Conservation (phyloP, 2,888 invertebrate species). For the Papilio elwesi region DNA sequence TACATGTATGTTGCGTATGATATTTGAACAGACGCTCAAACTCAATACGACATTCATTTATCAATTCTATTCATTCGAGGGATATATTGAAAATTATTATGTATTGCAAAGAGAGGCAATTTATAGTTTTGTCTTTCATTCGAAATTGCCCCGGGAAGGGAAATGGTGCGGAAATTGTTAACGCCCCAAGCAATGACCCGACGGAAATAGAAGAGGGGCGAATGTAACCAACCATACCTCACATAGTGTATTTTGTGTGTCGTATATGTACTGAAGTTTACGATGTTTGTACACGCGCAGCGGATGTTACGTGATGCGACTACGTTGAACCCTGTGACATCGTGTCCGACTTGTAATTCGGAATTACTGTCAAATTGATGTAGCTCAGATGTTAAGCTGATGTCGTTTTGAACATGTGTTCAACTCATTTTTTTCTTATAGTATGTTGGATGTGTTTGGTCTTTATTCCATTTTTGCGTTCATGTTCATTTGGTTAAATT, state of each 20-base stretch:
- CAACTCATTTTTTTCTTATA: background rate
- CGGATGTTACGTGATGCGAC: conserved; percentile 29
- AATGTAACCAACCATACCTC: conserved; percentile 32
- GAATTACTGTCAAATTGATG: conserved; percentile 26
- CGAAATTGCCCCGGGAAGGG: conserved; percentile 49
- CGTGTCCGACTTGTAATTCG: conserved; percentile 2
- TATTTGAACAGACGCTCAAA: background rate
- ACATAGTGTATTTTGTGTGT: conserved; percentile 33
- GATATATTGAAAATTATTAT: background rate
- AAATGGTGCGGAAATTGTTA: conserved; percentile 71
- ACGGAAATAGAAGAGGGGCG: conserved; percentile 68
- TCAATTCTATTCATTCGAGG: background rate
- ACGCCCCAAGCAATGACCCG: conserved; percentile 74
- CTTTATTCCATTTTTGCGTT: background rate
- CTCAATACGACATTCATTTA: background rate
- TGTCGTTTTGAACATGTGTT: conserved; percentile 20
- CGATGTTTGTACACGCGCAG: conserved; percentile 25
- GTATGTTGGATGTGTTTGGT: background rate
- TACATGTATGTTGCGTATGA: no score
- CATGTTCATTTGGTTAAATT: background rate
- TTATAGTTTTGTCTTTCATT: conserved; percentile 38
- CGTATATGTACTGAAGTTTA: conserved; percentile 34
- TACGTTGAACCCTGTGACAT: conserved; percentile 11
- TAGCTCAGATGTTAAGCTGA: conserved; percentile 13
- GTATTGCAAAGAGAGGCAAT: conserved; percentile 29